Conservation (phyloP, 37 sponge, comb jelly and placozoan species). For the Theonella swinhoei region DNA sequence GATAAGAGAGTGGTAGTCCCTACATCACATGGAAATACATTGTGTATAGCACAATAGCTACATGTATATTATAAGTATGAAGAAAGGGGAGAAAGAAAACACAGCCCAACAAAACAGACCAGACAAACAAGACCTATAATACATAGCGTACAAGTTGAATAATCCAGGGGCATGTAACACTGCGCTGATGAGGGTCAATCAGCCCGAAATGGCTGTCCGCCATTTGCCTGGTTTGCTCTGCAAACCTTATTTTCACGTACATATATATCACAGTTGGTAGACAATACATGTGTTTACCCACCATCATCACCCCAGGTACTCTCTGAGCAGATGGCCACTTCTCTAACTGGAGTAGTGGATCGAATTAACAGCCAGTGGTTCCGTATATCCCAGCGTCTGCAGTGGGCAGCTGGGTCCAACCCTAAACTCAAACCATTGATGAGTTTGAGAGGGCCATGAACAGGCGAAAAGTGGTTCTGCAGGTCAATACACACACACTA, state of each 20-base stretch:
- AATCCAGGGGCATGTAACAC: too few species aligned
- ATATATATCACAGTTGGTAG: background rate
- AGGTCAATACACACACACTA: conserved; percentile 9
- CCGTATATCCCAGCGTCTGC: conserved; percentile 89
- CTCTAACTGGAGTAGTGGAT: conserved; percentile 63
- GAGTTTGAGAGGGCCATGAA: conserved; percentile 80
- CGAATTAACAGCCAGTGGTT: conserved; percentile 81
- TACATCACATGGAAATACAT: too few species aligned
- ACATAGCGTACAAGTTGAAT: too few species aligned
- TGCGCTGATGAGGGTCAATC: too few species aligned
- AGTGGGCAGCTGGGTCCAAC: conserved; percentile 97
- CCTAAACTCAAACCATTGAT: conserved; percentile 81
- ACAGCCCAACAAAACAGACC: background rate
- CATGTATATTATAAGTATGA: too few species aligned
- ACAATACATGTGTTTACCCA: background rate
- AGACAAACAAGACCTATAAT: background rate
- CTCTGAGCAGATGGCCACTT: conserved; percentile 52
- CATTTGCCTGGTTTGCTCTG: too few species aligned
- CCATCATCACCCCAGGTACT: conserved; percentile 40
- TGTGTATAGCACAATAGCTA: too few species aligned
- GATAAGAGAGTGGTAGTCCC: background rate
- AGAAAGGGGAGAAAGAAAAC: background rate
- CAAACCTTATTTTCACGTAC: too few species aligned
- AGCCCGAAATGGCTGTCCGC: too few species aligned
- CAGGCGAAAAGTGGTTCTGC: conserved; percentile 57